These are phyloP conservation scores for Ophiodon elongatus DNA, from an alignment of 2,113 vertebrate genomes.

Conservation along the genomic window DNA sequence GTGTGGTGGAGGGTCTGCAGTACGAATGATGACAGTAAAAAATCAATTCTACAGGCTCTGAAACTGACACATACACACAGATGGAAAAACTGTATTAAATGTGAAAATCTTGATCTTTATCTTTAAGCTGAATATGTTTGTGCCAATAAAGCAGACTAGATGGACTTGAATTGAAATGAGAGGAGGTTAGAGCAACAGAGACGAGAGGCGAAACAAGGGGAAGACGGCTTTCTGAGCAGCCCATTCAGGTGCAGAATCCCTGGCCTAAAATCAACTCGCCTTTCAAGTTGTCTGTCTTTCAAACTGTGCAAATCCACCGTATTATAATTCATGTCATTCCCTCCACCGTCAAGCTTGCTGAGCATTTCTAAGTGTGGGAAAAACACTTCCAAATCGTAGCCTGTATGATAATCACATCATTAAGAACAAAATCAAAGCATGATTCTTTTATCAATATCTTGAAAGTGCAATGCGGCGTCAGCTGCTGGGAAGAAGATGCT, in stretches of 20 bases:
- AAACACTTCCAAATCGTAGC: constrained; percentile 43
- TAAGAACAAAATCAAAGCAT: constrained; percentile 32
- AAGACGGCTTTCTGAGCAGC: constrained; percentile 30
- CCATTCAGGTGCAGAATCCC: constrained; percentile 23
- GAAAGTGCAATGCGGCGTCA: constrained; percentile 12
- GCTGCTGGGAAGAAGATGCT: not conserved
- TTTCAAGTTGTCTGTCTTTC: constrained; percentile 43
- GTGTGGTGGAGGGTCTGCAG: constrained; percentile 44
- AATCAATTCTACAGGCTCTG: constrained; percentile 15
- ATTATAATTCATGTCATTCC: constrained; percentile 50
- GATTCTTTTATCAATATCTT: constrained; percentile 23
- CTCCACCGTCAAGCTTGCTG: constrained; percentile 19
- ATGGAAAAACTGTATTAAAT: constrained; percentile 10
- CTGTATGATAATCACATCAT: constrained; percentile 43
- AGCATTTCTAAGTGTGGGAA: constrained; percentile 37
- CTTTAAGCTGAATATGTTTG: constrained; percentile 20
- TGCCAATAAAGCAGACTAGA: constrained; percentile 2
- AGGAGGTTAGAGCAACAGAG: constrained; percentile 7
- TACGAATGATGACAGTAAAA: constrained; percentile 38
- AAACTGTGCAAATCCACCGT: constrained; percentile 31
- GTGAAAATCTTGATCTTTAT: constrained; percentile 28
- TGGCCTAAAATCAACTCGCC: constrained; percentile 13
- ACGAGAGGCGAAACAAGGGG: constrained; percentile 26
- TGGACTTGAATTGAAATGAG: constrained; percentile 40
- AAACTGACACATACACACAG: not conserved